These are phyloP conservation scores for Prionailurus bengalensis DNA, from an alignment of 2,113 vertebrate species.

Conservation along the genomic window DNA sequence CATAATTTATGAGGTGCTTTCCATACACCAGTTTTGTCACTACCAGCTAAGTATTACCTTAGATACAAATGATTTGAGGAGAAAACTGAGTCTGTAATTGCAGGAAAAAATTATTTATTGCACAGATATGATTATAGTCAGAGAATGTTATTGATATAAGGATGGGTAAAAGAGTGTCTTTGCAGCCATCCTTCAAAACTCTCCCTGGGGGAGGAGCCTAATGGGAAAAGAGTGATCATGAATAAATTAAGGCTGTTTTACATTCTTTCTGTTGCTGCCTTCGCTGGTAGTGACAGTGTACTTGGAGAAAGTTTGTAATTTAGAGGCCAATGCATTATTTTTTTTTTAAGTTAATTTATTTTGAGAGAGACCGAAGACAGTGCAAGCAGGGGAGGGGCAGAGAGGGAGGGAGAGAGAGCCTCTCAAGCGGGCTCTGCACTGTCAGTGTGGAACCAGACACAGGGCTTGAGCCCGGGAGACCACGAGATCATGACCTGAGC, in stretches of 20 bases:
- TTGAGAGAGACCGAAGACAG: no score
- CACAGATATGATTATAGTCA: background rate
- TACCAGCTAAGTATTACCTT: background rate
- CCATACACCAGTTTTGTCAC: background rate
- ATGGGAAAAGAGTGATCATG: background rate
- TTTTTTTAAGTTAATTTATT: no score
- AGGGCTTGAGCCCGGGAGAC: no score
- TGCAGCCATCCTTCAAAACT: background rate
- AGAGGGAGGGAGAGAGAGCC: no score
- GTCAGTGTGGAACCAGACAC: no score
- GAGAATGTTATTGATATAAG: background rate
- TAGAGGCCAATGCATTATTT: background rate
- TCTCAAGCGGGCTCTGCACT: no score
- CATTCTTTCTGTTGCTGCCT: background rate
- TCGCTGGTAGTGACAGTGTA: background rate
- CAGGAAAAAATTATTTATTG: background rate
- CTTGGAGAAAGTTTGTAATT: background rate
- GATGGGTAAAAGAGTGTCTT: background rate
- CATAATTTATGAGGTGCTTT: background rate
- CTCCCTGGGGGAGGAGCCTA: background rate
- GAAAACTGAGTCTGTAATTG: background rate
- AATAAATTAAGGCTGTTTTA: background rate
- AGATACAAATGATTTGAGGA: background rate
- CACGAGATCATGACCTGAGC: no score
- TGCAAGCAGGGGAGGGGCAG: no score